Percentiles rank a stretch among this genome's conserved stretches.
Conservation (phyloP, 2,113 vertebrate species). For the Lycaon pictus region DNA sequence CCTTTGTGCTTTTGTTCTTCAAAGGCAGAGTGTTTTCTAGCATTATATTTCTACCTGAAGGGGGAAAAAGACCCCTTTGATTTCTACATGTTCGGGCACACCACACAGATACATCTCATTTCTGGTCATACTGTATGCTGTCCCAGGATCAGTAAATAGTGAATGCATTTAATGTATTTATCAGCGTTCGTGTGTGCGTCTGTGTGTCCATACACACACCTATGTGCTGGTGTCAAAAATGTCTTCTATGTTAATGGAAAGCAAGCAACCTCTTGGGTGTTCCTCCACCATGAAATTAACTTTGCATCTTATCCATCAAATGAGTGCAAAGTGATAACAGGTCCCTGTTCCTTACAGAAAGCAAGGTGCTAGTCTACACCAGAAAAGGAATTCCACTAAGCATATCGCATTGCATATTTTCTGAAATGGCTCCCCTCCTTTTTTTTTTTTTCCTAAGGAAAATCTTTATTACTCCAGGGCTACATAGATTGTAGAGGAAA, state of each 20-base stretch:
- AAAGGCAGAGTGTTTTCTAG: constrained; percentile 67
- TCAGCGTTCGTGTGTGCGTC: constrained; percentile 37
- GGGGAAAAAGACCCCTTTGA: constrained; percentile 45
- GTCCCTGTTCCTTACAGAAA: constrained; percentile 63
- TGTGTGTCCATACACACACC: neutral
- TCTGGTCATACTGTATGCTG: constrained; percentile 65
- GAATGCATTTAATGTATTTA: constrained; percentile 83
- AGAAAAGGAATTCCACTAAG: constrained; percentile 52
- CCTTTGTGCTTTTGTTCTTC: constrained; percentile 78
- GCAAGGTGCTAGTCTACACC: fast-evolving
- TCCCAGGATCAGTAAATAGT: constrained; percentile 83
- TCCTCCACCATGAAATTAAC: constrained; percentile 80
- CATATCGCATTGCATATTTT: neutral
- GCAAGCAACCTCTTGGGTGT: constrained; percentile 57
- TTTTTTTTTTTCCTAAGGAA: constrained; percentile 51
- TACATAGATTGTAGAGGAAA: neutral
- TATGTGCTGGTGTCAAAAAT: constrained; percentile 64
- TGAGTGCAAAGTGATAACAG: constrained; percentile 14
- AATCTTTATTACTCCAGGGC: neutral
- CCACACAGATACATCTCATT: constrained; percentile 68
- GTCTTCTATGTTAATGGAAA: constrained; percentile 47
- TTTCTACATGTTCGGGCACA: constrained; percentile 61
- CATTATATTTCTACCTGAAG: constrained; percentile 45
- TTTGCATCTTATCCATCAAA: constrained; percentile 74
- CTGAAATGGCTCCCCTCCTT: neutral